A percentile compares a stretch with the other conserved stretches of the same genome.
Conservation (phyloP, 2,797 vertebrate species). For the Coregonus suidteri region DNA sequence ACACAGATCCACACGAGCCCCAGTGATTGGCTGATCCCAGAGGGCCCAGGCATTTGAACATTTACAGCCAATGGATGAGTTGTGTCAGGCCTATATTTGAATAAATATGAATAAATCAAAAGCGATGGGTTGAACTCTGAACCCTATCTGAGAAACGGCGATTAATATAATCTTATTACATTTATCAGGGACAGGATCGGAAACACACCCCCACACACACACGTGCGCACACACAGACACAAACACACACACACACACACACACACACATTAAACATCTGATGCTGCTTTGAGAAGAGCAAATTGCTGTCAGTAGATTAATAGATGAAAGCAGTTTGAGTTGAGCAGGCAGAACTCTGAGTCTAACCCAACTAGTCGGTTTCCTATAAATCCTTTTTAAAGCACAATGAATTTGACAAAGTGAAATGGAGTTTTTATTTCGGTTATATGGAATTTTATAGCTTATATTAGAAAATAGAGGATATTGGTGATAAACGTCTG, state of each 20-base stretch:
- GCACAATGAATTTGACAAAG: constrained; percentile 61
- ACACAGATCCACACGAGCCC: neutral
- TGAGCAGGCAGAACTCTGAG: constrained; percentile 38
- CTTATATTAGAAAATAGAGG: constrained; percentile 63
- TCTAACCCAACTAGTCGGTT: constrained; percentile 45
- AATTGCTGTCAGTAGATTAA: constrained; percentile 35
- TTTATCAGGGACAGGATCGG: neutral
- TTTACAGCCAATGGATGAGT: neutral
- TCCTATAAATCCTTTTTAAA: constrained; percentile 63
- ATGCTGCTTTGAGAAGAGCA: constrained; percentile 43
- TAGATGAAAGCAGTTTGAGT: constrained; percentile 35
- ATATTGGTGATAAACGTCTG: constrained; percentile 57
- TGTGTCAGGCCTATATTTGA: neutral
- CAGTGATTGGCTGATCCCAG: neutral
- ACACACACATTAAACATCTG: constrained; percentile 12
- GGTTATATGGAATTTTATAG: constrained; percentile 54
- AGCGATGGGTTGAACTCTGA: neutral
- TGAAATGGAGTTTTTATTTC: constrained; percentile 59
- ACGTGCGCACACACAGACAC: neutral
- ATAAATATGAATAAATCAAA: neutral
- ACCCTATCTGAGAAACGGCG: neutral
- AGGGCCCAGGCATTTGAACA: neutral
- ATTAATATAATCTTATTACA: neutral
- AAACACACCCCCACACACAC: neutral
- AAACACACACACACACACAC: neutral